Evolutionary conservation across 23 tunicate genomes (phyloP).

Genomic region (Trididemnum nubilum): DNA sequence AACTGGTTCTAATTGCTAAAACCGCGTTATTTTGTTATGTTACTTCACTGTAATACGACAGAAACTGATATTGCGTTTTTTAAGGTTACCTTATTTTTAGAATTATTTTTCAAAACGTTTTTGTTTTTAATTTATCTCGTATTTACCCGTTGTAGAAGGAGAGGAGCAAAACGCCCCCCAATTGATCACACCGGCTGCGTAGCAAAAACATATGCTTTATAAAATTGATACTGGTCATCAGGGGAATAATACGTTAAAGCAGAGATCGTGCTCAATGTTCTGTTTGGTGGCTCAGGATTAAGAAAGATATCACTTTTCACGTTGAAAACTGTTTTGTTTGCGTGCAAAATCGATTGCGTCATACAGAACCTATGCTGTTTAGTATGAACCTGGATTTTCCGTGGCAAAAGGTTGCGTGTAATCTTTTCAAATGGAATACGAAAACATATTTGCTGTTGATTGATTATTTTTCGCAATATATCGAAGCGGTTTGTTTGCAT

Average conservation of each 20-base stretch:
- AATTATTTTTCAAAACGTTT: no score
- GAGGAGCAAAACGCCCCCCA: no score
- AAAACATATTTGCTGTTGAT: background rate
- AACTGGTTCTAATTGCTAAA: no score
- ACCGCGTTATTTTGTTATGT: no score
- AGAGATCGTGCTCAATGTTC: background rate
- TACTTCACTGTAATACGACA: no score
- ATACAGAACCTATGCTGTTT: background rate
- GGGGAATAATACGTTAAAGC: background rate
- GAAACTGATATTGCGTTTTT: no score
- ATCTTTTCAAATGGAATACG: background rate
- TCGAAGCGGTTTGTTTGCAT: background rate
- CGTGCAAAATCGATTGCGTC: background rate
- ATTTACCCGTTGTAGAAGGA: no score
- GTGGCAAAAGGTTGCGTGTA: background rate
- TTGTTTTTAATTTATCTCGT: no score
- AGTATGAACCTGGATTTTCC: background rate
- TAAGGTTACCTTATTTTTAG: no score
- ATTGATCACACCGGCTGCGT: background rate
- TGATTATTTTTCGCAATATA: background rate
- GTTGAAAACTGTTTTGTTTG: background rate
- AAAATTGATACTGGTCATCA: background rate
- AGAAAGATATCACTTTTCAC: background rate
- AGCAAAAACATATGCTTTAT: background rate
- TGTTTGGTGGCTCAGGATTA: background rate